Conservation (phyloP, 2,888 invertebrate genomes). For the Erynnis tages region DNA sequence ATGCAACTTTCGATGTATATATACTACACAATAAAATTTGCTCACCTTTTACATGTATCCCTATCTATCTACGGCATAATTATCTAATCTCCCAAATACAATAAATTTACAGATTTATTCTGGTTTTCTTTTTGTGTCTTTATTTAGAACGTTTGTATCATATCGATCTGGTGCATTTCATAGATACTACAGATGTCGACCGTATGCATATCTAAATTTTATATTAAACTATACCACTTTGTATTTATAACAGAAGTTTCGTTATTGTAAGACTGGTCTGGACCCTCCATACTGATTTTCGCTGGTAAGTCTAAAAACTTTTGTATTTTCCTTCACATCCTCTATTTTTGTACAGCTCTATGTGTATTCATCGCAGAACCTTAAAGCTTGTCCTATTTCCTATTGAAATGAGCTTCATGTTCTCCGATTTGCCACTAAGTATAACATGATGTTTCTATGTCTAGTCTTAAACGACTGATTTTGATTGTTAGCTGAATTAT, state of each 20-base stretch:
- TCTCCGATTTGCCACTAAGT: conserved; percentile 8
- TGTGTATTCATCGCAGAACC: conserved; percentile 16
- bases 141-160: neutral
- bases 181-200: conserved; percentile 1
- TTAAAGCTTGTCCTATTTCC: conserved; percentile 23
- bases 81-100: neutral
- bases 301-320: neutral
- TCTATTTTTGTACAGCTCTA: conserved; percentile 15
- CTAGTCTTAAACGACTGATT: conserved; percentile 74
- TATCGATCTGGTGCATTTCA: neutral
- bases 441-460: conserved; percentile 28
- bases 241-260: conserved; percentile 5
- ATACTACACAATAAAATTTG: neutral
- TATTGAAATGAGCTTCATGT: conserved; percentile 25
- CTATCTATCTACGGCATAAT: neutral
- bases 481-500: conserved; percentile 64
- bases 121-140: neutral
- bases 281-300: conserved; percentile 20
- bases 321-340: conserved; percentile 3
- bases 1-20: neutral
- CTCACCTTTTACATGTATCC: neutral
- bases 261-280: conserved; percentile 25
- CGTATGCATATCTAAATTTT: conserved; percentile 21
- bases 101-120: neutral
- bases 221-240: conserved; percentile 14